A percentile compares a stretch with the other conserved stretches of the same genome.
Conservation (phyloP, 2,888 invertebrate genomes). For the Bombyx huttoni region DNA sequence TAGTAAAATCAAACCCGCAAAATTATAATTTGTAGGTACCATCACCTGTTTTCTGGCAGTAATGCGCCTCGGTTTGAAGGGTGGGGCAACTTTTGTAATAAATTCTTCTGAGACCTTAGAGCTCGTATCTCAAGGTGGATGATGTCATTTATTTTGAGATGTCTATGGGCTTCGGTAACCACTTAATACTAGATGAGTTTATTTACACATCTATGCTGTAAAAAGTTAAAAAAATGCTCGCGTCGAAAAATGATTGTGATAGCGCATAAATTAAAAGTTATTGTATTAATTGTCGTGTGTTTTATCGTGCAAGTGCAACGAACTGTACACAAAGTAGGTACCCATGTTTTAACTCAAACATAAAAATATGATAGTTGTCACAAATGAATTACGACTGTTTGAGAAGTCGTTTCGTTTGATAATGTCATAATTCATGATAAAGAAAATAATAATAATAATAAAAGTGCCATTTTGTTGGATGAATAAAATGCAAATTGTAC, state of each 20-base stretch:
- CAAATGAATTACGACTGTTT: neutral
- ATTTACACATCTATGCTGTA: neutral
- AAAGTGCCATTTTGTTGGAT: neutral
- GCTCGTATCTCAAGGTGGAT: too few relatives aligned
- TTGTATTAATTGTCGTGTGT: neutral
- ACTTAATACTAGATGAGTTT: too few relatives aligned
- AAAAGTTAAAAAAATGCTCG: neutral
- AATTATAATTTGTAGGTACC: too few relatives aligned
- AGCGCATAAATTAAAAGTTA: neutral
- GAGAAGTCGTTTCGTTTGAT: neutral
- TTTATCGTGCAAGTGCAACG: neutral
- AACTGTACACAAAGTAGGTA: neutral
- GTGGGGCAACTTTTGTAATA: too few relatives aligned
- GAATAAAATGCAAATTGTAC: neutral
- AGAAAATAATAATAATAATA: neutral
- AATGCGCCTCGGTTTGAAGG: too few relatives aligned
- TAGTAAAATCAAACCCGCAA: too few relatives aligned
- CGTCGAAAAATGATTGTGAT: too few relatives aligned
- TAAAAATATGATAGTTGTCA: neutral
- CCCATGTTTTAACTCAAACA: conserved; percentile 11
- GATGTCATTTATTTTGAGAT: too few relatives aligned
- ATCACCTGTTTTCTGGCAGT: too few relatives aligned
- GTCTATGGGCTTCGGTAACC: too few relatives aligned
- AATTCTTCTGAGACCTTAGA: too few relatives aligned
- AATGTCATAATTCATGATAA: neutral